Evolutionary conservation across 2,797 vertebrate species (phyloP), one percentile per base, ranked within the genome.

Genomic region (Vipera ursinii): DNA sequence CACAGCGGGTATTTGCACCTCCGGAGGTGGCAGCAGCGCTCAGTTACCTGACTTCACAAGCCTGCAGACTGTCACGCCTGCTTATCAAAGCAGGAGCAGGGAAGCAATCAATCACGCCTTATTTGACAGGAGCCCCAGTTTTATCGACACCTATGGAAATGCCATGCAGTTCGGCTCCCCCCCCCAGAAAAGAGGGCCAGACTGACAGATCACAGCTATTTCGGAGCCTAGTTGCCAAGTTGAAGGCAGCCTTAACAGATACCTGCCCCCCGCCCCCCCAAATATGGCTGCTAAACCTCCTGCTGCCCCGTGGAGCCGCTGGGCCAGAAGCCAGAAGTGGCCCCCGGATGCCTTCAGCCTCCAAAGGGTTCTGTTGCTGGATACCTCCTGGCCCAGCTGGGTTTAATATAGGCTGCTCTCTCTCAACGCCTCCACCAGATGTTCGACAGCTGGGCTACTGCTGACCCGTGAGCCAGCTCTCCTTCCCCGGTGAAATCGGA

Each of bases 121-220:
- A 92, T 93, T 94, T 97, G 97, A 97, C 97, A 97, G 94, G 95
- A 95, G 96, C 95, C 95, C 97, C 93, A 56, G 87, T 95, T 92
- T 97, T 97, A 97, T 97, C 97, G 95, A 96, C 87, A 95, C 96
- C 97, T 96, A 93, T 95, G 96, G 53, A 97, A 97, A 96, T 95
- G 0, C 96, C 85, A 20, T 88, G 93, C 60, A 94, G 96, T 94
- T 95, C 93, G 78, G 95, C 95, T 96, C 96, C 96, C 96, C 96
- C 96, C 44, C 44, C 44, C 44, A 44, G 1, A 53, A 51, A 0
- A 13, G 10, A n/a, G 20, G 53, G 38, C 1, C 89, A 96, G 95
- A 94, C 94, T 97, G 97, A 97, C 96, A 95, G 96, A 94, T 93
- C 95, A 93, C 94, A 91, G 94, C 73, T 60, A 92, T 96, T 96